Percentiles rank a stretch among this genome's conserved stretches.
phyloP scores from a whole-genome alignment of 2,888 invertebrate genomes.

The Cheilosia vernalis region DNA sequence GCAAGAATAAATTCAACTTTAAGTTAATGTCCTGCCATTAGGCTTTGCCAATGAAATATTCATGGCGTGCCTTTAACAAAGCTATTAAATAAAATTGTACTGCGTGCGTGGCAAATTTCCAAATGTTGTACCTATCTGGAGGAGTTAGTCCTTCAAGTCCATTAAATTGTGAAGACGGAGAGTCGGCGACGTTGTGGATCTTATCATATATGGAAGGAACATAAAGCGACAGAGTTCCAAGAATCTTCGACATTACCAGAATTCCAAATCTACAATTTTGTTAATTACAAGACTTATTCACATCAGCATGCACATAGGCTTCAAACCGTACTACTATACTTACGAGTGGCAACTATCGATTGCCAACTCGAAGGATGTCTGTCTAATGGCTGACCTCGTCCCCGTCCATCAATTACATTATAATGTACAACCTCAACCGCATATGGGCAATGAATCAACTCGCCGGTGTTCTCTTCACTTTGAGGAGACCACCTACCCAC shows the following conservation, averaged over 20 bases:
- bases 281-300: constrained; percentile 39
- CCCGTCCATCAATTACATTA: constrained; percentile 54
- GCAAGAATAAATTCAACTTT: constrained; percentile 45
- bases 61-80: constrained; percentile 65
- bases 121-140: constrained; percentile 25
- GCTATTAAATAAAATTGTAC: constrained; percentile 67
- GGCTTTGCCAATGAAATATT: constrained; percentile 69
- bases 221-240: not conserved
- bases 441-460: constrained; percentile 52
- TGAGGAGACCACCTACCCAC: constrained; percentile 10
- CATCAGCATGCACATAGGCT: not conserved
- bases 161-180: constrained; percentile 47
- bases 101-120: constrained; percentile 64
- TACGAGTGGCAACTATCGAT: constrained; percentile 29
- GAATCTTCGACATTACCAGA: constrained; percentile 23
- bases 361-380: constrained; percentile 43
- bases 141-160: constrained; percentile 47
- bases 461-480: constrained; percentile 35
- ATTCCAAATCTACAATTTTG: constrained; percentile 62
- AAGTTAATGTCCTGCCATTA: constrained; percentile 68
- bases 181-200: constrained; percentile 22
- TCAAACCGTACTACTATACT: too few relatives aligned
- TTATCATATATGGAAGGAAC: constrained; percentile 36
- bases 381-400: constrained; percentile 39
- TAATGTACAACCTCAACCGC: constrained; percentile 39